These are phyloP conservation scores for Acinonyx jubatus DNA, from an alignment of 2,113 vertebrate species.

Conservation along the genomic window DNA sequence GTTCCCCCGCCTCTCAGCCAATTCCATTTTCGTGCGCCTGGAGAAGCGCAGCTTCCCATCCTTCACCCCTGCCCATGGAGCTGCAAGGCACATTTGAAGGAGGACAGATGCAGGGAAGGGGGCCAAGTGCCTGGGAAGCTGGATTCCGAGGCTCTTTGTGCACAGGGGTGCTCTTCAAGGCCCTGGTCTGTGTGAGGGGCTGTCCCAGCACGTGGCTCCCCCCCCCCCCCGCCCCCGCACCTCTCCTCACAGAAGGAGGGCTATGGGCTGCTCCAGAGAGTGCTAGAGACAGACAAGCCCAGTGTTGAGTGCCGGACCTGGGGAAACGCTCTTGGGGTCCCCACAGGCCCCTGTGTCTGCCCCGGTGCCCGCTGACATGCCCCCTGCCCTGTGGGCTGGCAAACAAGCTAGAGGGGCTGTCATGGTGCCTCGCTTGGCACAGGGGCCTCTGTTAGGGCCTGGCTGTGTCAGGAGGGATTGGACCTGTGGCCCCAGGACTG, in stretches of 20 bases:
- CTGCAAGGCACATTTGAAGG: not conserved
- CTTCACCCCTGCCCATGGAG: not conserved
- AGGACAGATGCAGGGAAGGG: not conserved
- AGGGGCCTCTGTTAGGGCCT: not conserved
- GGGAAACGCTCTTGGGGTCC: not conserved
- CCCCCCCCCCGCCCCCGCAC: not conserved
- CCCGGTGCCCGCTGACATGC: fast-evolving
- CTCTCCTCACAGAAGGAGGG: not conserved
- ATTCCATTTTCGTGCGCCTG: not conserved
- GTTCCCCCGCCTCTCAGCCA: not conserved
- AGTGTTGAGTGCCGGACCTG: not conserved
- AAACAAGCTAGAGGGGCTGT: not conserved
- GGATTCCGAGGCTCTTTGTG: not conserved
- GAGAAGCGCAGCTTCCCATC: not conserved
- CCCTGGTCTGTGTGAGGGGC: not conserved
- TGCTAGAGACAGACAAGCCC: not conserved
- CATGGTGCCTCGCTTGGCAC: not conserved
- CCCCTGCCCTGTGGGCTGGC: not conserved
- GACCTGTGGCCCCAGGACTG: not conserved
- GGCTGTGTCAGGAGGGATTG: not conserved
- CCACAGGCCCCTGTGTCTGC: fast-evolving
- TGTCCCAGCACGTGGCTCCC: not conserved
- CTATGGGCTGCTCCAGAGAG: not conserved
- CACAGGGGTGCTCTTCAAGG: not conserved
- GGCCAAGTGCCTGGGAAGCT: not conserved